phyloP scores from a whole-genome alignment of 1,140 invertebrate species.

The Scylla paramamosain region DNA sequence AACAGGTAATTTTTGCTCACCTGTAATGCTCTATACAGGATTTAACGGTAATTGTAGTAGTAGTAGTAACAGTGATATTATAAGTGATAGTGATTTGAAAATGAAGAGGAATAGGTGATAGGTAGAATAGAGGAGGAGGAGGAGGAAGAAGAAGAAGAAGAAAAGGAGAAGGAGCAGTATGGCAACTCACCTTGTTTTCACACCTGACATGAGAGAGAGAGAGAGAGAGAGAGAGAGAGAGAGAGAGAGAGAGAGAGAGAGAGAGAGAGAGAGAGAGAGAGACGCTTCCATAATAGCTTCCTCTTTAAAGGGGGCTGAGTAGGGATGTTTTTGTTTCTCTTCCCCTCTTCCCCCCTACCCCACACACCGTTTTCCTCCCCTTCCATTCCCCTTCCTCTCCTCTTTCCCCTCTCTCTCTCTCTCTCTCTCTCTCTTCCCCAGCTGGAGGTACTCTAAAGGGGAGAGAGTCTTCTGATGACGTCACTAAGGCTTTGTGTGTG shows the following conservation, averaged over 20 bases:
- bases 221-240: neutral
- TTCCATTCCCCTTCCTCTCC: neutral
- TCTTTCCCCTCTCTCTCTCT: neutral
- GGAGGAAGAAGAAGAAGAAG: neutral
- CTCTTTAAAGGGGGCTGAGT: neutral
- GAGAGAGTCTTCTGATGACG: neutral
- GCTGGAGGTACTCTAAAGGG: neutral
- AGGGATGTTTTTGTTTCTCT: neutral
- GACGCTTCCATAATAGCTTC: neutral
- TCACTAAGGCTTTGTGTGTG: neutral
- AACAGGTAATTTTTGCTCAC: too few relatives aligned
- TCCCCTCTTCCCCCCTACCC: neutral
- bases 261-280: neutral
- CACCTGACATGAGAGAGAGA: neutral
- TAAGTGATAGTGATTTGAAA: too few relatives aligned
- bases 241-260: constrained; percentile 17
- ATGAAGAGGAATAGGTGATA: too few relatives aligned
- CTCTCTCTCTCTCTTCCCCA: neutral
- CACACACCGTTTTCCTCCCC: neutral
- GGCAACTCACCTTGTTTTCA: too few relatives aligned
- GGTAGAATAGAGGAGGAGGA: too few relatives aligned
- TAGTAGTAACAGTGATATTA: too few relatives aligned
- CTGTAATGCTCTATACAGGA: too few relatives aligned
- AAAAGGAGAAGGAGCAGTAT: too few relatives aligned
- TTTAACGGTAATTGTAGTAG: too few relatives aligned